Conservation (phyloP, 2,797 vertebrate genomes). For the Galaxias olidus region DNA sequence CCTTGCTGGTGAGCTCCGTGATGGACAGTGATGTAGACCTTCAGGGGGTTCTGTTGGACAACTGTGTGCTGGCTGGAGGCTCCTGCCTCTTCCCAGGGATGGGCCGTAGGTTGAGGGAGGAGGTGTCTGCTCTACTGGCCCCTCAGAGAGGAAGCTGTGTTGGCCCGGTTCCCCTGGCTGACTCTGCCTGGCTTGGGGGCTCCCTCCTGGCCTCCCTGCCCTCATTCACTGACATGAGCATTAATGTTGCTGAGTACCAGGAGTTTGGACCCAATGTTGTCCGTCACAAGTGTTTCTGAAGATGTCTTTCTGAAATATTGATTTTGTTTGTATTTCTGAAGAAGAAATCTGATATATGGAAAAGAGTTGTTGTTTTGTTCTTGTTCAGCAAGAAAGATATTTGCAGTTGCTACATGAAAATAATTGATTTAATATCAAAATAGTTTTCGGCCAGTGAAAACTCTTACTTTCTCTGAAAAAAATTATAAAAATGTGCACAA, state of each 20-base stretch:
- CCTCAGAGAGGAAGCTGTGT: slow-evolving; percentile 46
- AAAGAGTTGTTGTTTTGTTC: not conserved
- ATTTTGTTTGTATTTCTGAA: not conserved
- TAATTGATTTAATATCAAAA: no score
- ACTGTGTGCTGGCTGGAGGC: slow-evolving; percentile 54
- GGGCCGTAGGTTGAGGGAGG: slow-evolving; percentile 25
- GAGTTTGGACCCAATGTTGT: slow-evolving; percentile 50
- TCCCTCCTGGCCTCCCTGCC: slow-evolving; percentile 2
- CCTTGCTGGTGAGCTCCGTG: slow-evolving; percentile 51
- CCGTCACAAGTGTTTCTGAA: slow-evolving; percentile 20
- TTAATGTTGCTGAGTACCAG: slow-evolving; percentile 32
- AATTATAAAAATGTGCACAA: no score
- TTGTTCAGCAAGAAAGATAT: no score
- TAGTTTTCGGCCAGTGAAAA: no score
- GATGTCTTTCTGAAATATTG: not conserved
- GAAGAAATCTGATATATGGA: not conserved
- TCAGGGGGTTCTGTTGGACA: slow-evolving; percentile 47
- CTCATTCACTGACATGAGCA: not conserved
- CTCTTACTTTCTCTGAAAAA: no score
- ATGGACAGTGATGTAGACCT: slow-evolving; percentile 49
- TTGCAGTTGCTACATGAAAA: no score
- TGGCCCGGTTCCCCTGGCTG: not conserved
- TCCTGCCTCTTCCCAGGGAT: slow-evolving; percentile 47
- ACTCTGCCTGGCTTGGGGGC: not conserved
- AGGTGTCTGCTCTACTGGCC: slow-evolving; percentile 46